Evolutionary conservation across 2,888 invertebrate genomes (phyloP), one percentile per base, ranked within the genome.

Genomic region (Drosophila neotestacea): DNA sequence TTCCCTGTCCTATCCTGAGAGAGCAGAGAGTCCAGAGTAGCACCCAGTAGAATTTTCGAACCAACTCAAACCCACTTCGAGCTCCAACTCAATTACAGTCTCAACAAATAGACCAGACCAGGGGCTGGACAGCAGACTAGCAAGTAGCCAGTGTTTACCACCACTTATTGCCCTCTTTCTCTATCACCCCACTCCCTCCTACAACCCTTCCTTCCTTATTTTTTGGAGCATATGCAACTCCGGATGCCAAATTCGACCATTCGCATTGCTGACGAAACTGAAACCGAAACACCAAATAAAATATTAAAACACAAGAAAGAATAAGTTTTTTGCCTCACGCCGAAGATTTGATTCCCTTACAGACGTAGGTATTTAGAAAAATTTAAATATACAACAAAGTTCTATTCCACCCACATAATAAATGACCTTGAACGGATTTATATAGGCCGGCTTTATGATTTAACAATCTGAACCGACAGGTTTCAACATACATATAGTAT

Each of bases 241-340:
- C 50, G 55, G 44, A 41, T 59, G 54, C 34, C 34, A 27, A 16
- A 36, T 72, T 77, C 60, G 76, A 56, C 78, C 73, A 73, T 61
- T 77, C 73, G 78, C 69, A 76, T 65, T 63, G 62, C 65, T 60
- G 63, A 52, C 47, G 61, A 63, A 64, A 69, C 41, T 65, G 44
- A 68, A 64, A 64, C 50, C 59, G 66, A 55, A 41, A 60, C 58
- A 27, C 2, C 50, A 67, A 62, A 70, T 70, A 58, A 48, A 69
- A 54, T 69, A 56, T 56, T 42, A 55, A 34, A 34, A 34, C 10
- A 16, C 4, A 10, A 22, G 9, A 11, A 42, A 22, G 10, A 42
- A 22, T 22, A 10, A 10, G 9, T 36, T 36, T 4, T 4, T 4
- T 5, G 11, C 5, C 9, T 1, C 22, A 22, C 4, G 2, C 22